These are phyloP conservation scores for Entomyzon cyanotis DNA, from an alignment of 2,113 vertebrate species.

Conservation along the genomic window DNA sequence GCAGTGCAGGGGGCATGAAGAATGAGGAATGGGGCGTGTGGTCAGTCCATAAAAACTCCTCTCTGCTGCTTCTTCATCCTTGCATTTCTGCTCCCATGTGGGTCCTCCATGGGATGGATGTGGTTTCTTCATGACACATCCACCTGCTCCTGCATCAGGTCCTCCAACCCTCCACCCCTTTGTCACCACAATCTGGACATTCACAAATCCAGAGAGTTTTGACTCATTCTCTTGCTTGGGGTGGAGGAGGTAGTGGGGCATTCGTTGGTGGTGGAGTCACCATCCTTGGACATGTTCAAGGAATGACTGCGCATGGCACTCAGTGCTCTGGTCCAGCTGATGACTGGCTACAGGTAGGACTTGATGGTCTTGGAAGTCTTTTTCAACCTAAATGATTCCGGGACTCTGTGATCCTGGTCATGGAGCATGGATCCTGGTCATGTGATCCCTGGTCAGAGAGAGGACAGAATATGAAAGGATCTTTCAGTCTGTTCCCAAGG, in stretches of 20 bases:
- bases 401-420: background rate
- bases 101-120: background rate
- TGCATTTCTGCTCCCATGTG: background rate
- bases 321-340: background rate
- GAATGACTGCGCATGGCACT: background rate
- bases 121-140: background rate
- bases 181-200: background rate
- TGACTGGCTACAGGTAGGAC: background rate
- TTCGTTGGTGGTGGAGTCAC: background rate
- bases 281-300: background rate
- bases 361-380: background rate
- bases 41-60: background rate
- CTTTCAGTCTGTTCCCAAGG: background rate
- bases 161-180: background rate
- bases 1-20: background rate
- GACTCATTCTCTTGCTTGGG: background rate
- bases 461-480: background rate
- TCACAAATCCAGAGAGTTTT: background rate
- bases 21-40: background rate
- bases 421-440: background rate
- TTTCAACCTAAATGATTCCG: background rate
- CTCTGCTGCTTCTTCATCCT: background rate
- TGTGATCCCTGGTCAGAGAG: background rate
- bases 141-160: background rate
- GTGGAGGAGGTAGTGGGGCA: background rate